Evolutionary conservation across 2,888 invertebrate genomes (phyloP), one percentile per base, ranked within the genome.

Genomic region (Tenthredo distinguenda): DNA sequence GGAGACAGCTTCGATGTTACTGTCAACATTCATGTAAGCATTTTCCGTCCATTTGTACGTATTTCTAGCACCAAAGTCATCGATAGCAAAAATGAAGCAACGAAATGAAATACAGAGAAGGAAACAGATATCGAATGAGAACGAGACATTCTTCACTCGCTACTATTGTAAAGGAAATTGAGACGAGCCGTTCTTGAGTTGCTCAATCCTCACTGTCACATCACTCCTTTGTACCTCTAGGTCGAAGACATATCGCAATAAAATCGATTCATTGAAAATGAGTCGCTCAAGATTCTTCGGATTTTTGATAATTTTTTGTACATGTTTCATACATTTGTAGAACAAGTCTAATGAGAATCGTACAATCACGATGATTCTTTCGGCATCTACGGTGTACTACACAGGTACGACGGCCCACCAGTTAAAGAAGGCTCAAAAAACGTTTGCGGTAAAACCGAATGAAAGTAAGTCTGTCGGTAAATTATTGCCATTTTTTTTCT

Each of bases 1-100:
- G 96, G 96, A 0, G 95, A 96, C 89, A 95, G 95, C 55, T 96
- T 96, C 90, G 95, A 95, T 89, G 95, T 96, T 85, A 95, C 95
- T 43, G 95, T 96, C 91, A 95, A 95, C 89, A 95, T 96, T 88
- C 95, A 95, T 94, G 95, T 95, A 89, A 88, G 86, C 18, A 9
- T 65, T 21, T 85, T 18, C n/a, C 50, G 18, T 26, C 34, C 3
- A 18, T 31, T 47, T 15, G 31, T 18, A 55, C 15, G 15, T 6
- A 3, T 55, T 21, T 58, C 21, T 55, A 18, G 6, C n/a, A 55
- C 18, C 55, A 6, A 6, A n/a, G 55, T n/a, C 55, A 55, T 55
- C n/a, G n/a, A 18, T 4, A 4, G 55, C 4, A 55, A 55, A 9
- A 62, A 47, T 12, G 0, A 0, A 47, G 43, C 1, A 47, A 47